Base-by-base conservation (phyloP, 2,888 invertebrate genomes). In the Pristionchus mayeri region DNA sequence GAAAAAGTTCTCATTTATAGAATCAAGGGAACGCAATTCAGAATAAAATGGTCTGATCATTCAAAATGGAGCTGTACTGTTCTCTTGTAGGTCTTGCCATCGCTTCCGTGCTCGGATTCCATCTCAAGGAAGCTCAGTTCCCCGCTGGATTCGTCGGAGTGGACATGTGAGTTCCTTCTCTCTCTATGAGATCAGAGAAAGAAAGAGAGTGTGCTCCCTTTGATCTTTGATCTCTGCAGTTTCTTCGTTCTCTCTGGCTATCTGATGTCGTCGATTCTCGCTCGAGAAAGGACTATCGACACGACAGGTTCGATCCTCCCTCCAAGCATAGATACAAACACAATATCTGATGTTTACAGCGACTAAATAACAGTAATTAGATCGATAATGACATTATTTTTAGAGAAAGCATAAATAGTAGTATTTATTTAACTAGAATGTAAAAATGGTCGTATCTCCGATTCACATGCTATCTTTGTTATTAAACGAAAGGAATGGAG, bases 61-160 rank as follows among this genome's bases (percentile, higher is more conserved):
- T n/a, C n/a, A n/a, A n/a, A n/a, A n/a, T n/a, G n/a, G n/a, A n/a
- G n/a, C n/a, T n/a, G n/a, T n/a, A n/a, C 44, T 44, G 7, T 9
- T 24, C 2, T 71, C 6, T 37, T 21, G n/a, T 16, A 71, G 71
- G 71, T 7, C 24, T 78, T 7, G 76, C 76, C 13, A 78, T 78
- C 30, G 76, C 76, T 50, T 37, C 50, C 9, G 76, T 78, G 76
- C 76, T 78, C 76, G 76, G 76, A n/a, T 78, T 78, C 34, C 76
- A 78, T 40, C 76, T 78, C 16, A 78, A 50, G 34, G 50, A 78
- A 50, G 21, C 3, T 4, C 50, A 50, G 24, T 78, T 78, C 27
- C 76, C 76, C 18, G 27, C 76, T 7, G 76, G 76, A 78, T 78
- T 50, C 50, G 76, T 78, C 9, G 76, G 76, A 30, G 76, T 78